A percentile compares a stretch with the other conserved stretches of the same genome.
Evolutionary conservation across 2,113 vertebrate species (phyloP).

Genomic region (Casuarius casuarius): DNA sequence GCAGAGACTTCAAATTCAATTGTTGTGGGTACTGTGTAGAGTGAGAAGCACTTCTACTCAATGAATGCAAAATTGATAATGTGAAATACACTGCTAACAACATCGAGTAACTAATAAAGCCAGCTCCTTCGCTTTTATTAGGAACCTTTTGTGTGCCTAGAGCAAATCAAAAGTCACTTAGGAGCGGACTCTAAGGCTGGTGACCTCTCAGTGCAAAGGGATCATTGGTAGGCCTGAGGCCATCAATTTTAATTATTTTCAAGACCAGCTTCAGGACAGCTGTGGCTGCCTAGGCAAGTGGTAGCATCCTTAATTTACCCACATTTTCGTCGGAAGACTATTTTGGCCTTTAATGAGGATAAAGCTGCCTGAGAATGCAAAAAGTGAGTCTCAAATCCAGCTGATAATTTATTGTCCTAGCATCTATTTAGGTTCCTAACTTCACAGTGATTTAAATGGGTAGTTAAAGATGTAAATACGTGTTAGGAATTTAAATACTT

Average conservation of each 20-base stretch:
- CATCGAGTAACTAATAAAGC: neutral
- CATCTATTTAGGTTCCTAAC: neutral
- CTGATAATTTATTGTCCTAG: neutral
- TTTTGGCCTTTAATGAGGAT: neutral
- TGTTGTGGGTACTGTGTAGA: neutral
- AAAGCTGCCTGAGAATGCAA: neutral
- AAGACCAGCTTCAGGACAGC: neutral
- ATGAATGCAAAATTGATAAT: neutral
- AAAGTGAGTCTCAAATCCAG: neutral
- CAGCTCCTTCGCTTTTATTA: constrained; percentile 3
- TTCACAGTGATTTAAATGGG: neutral
- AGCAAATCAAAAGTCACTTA: neutral
- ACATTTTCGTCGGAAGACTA: neutral
- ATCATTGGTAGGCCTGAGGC: neutral
- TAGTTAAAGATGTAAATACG: neutral
- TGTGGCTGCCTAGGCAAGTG: neutral
- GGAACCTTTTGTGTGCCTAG: neutral
- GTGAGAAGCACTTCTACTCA: neutral
- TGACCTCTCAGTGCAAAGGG: neutral
- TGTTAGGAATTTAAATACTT: neutral
- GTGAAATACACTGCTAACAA: neutral
- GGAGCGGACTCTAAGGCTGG: neutral
- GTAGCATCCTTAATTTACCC: constrained; percentile 12
- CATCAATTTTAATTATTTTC: constrained; percentile 28
- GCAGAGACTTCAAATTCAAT: neutral